Percentiles rank a stretch among this genome's conserved stretches.
Conservation (phyloP, 2,113 vertebrate genomes). For the Oreamnos americanus region DNA sequence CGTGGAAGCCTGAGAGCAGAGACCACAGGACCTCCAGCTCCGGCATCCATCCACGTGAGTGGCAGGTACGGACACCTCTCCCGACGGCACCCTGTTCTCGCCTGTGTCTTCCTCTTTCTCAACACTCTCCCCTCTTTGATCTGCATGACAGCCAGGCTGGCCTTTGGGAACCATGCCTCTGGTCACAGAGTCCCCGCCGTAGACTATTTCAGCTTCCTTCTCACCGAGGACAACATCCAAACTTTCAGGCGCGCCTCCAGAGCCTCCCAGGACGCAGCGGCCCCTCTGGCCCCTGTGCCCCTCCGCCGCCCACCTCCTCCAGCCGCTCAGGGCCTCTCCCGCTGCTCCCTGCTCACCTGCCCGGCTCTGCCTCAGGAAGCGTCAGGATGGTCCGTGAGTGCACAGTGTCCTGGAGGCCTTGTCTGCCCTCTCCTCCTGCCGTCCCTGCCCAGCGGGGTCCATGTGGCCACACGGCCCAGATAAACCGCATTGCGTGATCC, state of each 20-base stretch:
- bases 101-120: not conserved
- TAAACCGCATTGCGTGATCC: accelerated
- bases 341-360: accelerated
- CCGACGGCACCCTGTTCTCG: accelerated
- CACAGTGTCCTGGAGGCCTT: accelerated
- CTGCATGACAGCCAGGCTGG: no score
- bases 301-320: accelerated
- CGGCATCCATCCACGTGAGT: accelerated
- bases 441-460: accelerated
- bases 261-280: accelerated
- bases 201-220: not conserved
- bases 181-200: accelerated
- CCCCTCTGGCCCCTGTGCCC: accelerated
- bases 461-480: accelerated
- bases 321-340: accelerated
- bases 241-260: accelerated
- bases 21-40: accelerated
- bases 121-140: accelerated
- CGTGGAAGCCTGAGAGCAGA: accelerated
- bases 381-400: accelerated
- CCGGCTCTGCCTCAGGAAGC: accelerated
- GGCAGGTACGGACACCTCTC: accelerated
- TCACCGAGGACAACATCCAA: not conserved
- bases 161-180: not conserved
- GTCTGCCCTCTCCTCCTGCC: accelerated